Evolutionary conservation across 2,888 invertebrate species (phyloP).

Genomic region (Chrysopilus asiliformis): DNA sequence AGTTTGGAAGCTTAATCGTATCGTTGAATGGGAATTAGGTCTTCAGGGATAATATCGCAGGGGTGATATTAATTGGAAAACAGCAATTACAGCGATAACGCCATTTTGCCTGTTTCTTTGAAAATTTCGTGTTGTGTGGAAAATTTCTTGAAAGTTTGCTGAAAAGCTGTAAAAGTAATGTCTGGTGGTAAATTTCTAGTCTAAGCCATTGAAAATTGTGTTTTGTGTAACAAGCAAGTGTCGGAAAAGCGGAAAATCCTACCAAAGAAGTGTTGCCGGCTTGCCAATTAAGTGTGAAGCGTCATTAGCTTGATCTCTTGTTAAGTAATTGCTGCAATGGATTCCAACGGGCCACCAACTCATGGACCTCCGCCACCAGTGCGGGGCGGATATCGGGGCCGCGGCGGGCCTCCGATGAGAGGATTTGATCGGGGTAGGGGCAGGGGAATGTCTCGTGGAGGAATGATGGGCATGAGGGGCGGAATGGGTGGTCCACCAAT

Average conservation of each 20-base stretch:
- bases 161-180: no score
- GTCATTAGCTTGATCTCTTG: slow-evolving; percentile 3
- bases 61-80: no score
- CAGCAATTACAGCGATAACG: no score
- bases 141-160: no score
- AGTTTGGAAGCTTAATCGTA: no score
- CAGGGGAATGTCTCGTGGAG: slow-evolving; percentile 34
- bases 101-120: no score
- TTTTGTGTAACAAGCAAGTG: slow-evolving; percentile 2
- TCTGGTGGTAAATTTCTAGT: no score
- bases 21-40: no score
- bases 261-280: slow-evolving; percentile 5
- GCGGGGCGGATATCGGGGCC: slow-evolving; percentile 30
- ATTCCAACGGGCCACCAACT: slow-evolving; percentile 21
- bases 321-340: slow-evolving; percentile 19
- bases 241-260: neutral
- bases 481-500: slow-evolving; percentile 29
- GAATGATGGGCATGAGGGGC: slow-evolving; percentile 30
- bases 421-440: slow-evolving; percentile 34
- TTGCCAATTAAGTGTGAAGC: slow-evolving; percentile 5
- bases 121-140: no score
- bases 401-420: slow-evolving; percentile 29
- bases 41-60: no score
- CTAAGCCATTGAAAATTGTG: neutral
- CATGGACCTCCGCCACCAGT: slow-evolving; percentile 19